phyloP scores from a whole-genome alignment of 1,140 invertebrate species.

The Drosophila ogumai region DNA sequence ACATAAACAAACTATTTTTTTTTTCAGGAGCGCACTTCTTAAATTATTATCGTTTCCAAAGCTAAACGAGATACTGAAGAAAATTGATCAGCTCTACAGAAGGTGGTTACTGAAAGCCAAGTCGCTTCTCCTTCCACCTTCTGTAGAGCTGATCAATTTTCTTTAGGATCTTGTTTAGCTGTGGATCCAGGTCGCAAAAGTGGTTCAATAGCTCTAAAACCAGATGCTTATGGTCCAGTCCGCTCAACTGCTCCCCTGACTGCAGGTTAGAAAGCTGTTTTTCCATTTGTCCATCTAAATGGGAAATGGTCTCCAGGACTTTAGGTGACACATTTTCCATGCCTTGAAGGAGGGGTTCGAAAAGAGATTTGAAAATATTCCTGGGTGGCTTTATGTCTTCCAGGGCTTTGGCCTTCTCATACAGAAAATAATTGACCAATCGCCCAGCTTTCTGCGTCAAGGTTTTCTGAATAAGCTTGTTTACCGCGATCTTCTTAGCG shows the following conservation, averaged over 20 bases:
- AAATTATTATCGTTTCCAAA: background rate
- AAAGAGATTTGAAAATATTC: background rate
- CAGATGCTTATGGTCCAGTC: too few species aligned
- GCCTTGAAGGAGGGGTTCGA: background rate
- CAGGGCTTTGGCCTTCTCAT: background rate
- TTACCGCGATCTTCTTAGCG: background rate
- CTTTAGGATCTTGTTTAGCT: background rate
- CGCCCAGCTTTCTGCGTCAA: background rate
- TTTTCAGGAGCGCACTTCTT: background rate
- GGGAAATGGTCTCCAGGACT: background rate
- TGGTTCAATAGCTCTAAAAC: background rate
- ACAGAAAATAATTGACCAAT: background rate
- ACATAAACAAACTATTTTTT: background rate
- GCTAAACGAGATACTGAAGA: too few species aligned
- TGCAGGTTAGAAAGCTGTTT: background rate
- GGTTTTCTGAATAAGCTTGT: background rate
- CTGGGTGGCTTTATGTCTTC: background rate
- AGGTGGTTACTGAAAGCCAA: background rate
- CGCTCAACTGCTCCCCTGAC: background rate
- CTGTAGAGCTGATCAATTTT: constrained; percentile 5
- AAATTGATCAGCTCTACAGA: too few species aligned
- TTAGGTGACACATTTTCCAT: background rate
- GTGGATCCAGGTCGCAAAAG: background rate
- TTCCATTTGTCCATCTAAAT: background rate
- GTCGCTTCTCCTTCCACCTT: background rate